Percentiles rank a stretch among this genome's conserved stretches.
Conservation (phyloP, 2,113 vertebrate genomes). For the Barnardius zonarius region DNA sequence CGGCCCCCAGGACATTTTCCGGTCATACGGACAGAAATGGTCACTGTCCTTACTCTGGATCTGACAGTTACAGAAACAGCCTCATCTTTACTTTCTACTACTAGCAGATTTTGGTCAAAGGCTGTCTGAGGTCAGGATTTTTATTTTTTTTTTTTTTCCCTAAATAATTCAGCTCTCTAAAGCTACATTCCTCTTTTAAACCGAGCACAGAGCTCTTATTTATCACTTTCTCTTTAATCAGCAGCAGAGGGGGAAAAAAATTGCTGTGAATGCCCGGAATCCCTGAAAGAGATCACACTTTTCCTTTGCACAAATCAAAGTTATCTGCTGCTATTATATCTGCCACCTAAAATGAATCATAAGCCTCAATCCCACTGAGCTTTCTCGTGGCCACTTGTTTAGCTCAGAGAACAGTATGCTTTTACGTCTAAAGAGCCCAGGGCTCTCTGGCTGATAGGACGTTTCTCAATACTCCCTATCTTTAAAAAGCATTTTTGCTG, state of each 20-base stretch:
- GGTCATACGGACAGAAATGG: background rate
- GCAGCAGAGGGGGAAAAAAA: slow-evolving; percentile 3
- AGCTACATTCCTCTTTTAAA: slow-evolving; percentile 21
- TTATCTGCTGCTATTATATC: slow-evolving; percentile 29
- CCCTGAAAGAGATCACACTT: slow-evolving; percentile 41
- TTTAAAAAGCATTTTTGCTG: slow-evolving; percentile 11
- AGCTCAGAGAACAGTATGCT: slow-evolving; percentile 13
- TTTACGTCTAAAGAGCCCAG: slow-evolving; percentile 1
- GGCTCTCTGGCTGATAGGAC: background rate
- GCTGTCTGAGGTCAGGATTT: background rate
- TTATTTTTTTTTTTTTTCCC: background rate
- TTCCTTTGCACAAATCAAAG: slow-evolving; percentile 35
- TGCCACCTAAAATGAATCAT: slow-evolving; percentile 4
- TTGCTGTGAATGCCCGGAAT: slow-evolving; percentile 5
- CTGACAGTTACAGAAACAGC: background rate
- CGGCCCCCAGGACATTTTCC: background rate
- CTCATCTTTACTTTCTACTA: background rate
- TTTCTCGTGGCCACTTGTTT: background rate
- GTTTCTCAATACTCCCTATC: background rate
- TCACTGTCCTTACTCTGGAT: background rate
- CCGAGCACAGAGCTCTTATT: background rate
- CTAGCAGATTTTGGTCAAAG: slow-evolving; percentile 23
- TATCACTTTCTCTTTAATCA: slow-evolving; percentile 45
- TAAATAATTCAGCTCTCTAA: slow-evolving; percentile 26
- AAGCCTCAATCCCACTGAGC: slow-evolving; percentile 20